These are phyloP conservation scores for Antechinus stuartii DNA, from an alignment of 2,113 vertebrate species.

Conservation along the genomic window DNA sequence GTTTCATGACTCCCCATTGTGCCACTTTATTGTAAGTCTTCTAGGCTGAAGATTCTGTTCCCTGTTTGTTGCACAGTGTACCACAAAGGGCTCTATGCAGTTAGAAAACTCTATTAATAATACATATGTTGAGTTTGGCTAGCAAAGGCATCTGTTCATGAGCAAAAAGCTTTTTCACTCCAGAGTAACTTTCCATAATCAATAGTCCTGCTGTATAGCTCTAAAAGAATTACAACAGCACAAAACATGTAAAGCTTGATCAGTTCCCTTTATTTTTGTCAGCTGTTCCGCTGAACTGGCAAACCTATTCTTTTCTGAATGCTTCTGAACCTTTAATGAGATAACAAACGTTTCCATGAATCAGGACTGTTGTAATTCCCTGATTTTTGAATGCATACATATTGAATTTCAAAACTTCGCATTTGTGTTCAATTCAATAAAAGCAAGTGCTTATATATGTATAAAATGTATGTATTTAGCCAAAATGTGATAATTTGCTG, in stretches of 20 bases:
- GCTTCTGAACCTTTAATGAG: slow-evolving; percentile 69
- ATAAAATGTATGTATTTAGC: slow-evolving; percentile 54
- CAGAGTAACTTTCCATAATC: slow-evolving; percentile 79
- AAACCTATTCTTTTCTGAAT: slow-evolving; percentile 78
- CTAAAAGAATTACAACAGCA: slow-evolving; percentile 79
- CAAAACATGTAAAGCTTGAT: slow-evolving; percentile 74
- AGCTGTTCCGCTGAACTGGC: slow-evolving; percentile 70
- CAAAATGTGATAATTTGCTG: slow-evolving; percentile 80
- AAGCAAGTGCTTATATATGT: slow-evolving; percentile 73
- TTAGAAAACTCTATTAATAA: slow-evolving; percentile 72
- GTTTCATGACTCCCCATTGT: slow-evolving; percentile 47
- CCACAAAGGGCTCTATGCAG: slow-evolving; percentile 62
- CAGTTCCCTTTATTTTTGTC: slow-evolving; percentile 74
- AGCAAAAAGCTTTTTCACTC: slow-evolving; percentile 75
- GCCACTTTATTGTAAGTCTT: slow-evolving; percentile 43
- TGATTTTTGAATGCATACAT: slow-evolving; percentile 75
- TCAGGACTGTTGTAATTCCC: slow-evolving; percentile 69
- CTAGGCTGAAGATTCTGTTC: slow-evolving; percentile 51
- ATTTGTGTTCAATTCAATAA: slow-evolving; percentile 66
- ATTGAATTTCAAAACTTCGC: slow-evolving; percentile 78
- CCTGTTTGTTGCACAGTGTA: slow-evolving; percentile 55
- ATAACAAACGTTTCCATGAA: slow-evolving; percentile 73
- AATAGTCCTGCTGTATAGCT: slow-evolving; percentile 77
- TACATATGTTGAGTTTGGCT: slow-evolving; percentile 64
- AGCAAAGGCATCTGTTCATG: slow-evolving; percentile 69